Conservation (phyloP, 2,113 vertebrate genomes). For the Lynx canadensis region DNA sequence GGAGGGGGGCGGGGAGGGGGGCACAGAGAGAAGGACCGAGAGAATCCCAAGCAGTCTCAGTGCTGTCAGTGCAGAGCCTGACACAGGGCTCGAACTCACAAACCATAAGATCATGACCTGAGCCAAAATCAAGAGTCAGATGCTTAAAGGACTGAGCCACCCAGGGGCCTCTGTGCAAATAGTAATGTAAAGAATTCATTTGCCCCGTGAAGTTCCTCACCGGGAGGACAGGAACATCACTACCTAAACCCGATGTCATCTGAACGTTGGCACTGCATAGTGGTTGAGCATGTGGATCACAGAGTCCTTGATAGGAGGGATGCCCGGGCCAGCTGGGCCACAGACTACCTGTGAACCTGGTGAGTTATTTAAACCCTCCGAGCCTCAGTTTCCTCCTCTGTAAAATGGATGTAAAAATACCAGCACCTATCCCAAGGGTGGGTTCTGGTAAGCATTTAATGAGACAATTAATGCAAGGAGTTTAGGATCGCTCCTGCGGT, state of each 20-base stretch:
- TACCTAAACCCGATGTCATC: not conserved
- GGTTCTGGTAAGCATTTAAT: conserved; percentile 22
- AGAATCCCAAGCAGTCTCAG: no score
- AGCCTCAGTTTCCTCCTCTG: not conserved
- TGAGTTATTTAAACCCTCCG: not conserved
- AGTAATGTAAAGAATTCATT: not conserved
- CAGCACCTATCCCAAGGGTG: not conserved
- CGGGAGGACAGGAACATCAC: not conserved
- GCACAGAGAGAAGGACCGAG: no score
- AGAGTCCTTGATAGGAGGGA: not conserved
- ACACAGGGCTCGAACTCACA: no score
- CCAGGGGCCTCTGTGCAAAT: not conserved
- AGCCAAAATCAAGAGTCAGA: no score
- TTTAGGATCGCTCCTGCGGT: not conserved
- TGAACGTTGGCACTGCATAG: not conserved
- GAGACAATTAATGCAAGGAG: not conserved
- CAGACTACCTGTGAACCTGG: not conserved
- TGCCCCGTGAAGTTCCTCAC: not conserved
- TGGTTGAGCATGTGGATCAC: not conserved
- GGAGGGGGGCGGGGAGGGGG: no score
- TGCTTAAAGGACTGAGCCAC: no score
- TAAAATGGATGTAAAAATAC: not conserved
- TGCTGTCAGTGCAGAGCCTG: no score
- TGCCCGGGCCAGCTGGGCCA: not conserved
- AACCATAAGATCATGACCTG: no score